A percentile compares a stretch with the other conserved stretches of the same genome.
Evolutionary conservation across 2,113 vertebrate genomes (phyloP).

Genomic region (human): DNA sequence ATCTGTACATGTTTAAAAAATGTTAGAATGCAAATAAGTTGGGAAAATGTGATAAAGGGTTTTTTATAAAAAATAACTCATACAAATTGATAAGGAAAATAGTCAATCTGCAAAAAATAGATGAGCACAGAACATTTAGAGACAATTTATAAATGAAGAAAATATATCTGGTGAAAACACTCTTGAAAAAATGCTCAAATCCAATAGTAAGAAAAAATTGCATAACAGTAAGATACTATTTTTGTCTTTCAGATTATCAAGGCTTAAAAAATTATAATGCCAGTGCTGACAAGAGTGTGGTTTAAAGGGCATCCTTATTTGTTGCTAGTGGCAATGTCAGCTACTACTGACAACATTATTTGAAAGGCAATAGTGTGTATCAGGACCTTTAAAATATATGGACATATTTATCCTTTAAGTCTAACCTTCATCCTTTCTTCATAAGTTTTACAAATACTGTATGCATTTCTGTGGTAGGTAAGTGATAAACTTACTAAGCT

Average conservation of each 20-base stretch:
- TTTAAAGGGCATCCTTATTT: background rate
- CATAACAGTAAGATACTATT: background rate
- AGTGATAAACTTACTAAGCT: conserved; percentile 2
- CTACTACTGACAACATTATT: background rate
- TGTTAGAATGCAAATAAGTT: background rate
- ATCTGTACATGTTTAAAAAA: background rate
- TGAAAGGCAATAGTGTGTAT: background rate
- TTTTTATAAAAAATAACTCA: background rate
- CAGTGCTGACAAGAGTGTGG: background rate
- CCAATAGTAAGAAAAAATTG: background rate
- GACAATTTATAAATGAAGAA: background rate
- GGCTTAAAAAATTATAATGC: background rate
- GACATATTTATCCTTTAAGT: background rate
- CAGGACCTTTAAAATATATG: background rate
- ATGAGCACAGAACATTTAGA: background rate
- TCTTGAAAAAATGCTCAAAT: background rate
- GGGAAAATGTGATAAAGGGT: background rate
- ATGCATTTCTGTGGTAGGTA: background rate
- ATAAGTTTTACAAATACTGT: background rate
- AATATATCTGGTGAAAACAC: background rate
- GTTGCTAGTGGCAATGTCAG: background rate
- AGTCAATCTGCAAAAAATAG: background rate
- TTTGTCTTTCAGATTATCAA: background rate
- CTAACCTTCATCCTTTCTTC: background rate
- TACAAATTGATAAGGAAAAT: background rate